Conservation (phyloP, 2,113 vertebrate species). For the Holacanthus passer region DNA sequence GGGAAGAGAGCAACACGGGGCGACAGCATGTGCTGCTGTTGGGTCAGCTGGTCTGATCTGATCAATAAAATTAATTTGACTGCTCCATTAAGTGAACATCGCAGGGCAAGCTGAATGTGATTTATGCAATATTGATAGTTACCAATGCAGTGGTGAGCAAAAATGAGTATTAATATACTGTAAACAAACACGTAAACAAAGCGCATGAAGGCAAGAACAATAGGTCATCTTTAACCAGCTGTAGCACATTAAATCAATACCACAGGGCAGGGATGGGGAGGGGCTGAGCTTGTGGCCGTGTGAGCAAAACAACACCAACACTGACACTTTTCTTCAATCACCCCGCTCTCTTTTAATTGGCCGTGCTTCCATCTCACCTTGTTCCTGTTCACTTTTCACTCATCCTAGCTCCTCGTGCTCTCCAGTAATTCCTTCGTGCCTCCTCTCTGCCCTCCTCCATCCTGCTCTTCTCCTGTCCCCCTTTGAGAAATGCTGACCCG, state of each 20-base stretch:
- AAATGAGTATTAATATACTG: conserved; percentile 40
- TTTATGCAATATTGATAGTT: conserved; percentile 47
- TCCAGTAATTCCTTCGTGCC: conserved; percentile 29
- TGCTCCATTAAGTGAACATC: conserved; percentile 49
- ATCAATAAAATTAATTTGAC: conserved; percentile 64
- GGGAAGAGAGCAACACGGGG: neutral
- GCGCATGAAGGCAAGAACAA: conserved; percentile 41
- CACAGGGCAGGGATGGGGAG: neutral
- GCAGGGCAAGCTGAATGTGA: conserved; percentile 20
- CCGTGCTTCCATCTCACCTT: neutral
- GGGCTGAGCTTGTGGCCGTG: neutral
- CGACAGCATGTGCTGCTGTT: neutral
- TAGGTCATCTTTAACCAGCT: conserved; percentile 56
- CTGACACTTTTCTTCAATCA: conserved; percentile 24
- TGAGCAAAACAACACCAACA: conserved; percentile 10
- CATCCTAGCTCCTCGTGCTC: conserved; percentile 19
- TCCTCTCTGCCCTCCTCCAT: conserved; percentile 41
- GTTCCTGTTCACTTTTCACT: neutral
- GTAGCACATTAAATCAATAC: conserved; percentile 49
- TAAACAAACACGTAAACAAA: conserved; percentile 48
- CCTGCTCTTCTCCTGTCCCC: conserved; percentile 46
- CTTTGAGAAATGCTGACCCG: conserved; percentile 74
- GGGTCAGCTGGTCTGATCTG: conserved; percentile 10
- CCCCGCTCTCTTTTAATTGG: conserved; percentile 44
- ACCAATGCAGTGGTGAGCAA: conserved; percentile 4